Base-by-base conservation (phyloP, 2,797 vertebrate species). In the Ctenochaetus hawaiiensis region DNA sequence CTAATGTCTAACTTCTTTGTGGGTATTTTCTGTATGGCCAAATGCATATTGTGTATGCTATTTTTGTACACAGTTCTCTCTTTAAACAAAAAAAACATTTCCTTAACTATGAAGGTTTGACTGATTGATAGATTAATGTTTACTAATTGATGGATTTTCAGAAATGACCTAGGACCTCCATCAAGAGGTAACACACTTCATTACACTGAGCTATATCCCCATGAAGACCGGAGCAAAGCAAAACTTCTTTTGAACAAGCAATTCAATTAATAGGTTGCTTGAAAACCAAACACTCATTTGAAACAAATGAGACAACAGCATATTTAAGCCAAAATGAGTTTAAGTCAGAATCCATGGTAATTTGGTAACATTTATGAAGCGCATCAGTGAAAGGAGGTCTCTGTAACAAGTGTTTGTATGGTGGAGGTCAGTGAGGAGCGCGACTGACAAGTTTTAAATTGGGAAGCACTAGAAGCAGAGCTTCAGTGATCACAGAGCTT, bases 401-500 rank as follows among this genome's bases (percentile, higher is more conserved):
- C 71, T 49, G 60, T 78, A 67, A 70, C 37, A 58, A 63, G 73
- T 48, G 71, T 63, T 37, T 87, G 65, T 54, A 57, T 73, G 56
- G 63, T 23, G 0, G 44, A 57, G 82, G 77, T 83, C 66, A 68
- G 44, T 26, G 7, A 61, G 61, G 64, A 86, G 80, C 72, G 41
- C 41, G 81, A 87, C 76, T 78, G 83, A 82, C 81, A 67, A 63
- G 75, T 82, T 78, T 82, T 85, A 85, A 81, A 87, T 82, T 81
- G 61, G 85, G 80, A 84, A 85, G 59, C 72, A 75, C 23, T 54
- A 52, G 76, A 86, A 61, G 78, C 60, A 72, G 59, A 63, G 84
- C 81, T 77, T 81, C 84, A 85, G 72, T 85, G 84, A 89, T 87
- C 81, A 84, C 79, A 88, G 80, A 78, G 75, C 77, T 69, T 70